Evolutionary conservation across 2,113 vertebrate genomes (phyloP), one percentile per base, ranked within the genome.

Genomic region (Monopterus albus): DNA sequence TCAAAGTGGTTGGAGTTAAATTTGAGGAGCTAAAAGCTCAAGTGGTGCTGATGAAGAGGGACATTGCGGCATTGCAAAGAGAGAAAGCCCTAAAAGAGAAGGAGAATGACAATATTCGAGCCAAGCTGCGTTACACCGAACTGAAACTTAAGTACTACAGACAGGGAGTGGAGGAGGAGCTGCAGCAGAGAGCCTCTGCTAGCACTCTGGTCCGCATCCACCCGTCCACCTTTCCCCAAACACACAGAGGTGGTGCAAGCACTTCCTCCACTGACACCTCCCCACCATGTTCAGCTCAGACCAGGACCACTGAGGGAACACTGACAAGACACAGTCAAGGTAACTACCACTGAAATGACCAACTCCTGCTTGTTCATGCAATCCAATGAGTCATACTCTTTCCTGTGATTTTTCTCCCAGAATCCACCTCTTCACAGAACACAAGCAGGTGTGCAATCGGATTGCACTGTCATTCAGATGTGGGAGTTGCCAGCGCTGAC

Each of bases 1-100:
- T 93, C 12, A 91, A 88, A 38, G 91, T 94, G 40, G 91, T 94
- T 0, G 91, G 92, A 14, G 84, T 91, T 2, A 93, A 92, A 25
- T 93, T 94, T n/a, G 93, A 93, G 82, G 92, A 94, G 56, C 78
- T 94, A 61, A 92, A 91, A 38, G 68, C 78, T 12, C 91, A 94
- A 17, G 81, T 94, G 69, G 82, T 81, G 1, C 47, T 78, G 29
- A 87, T 88, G 85, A 89, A 87, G 81, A 64, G 63, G 14, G 89
- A 90, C 31, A 7, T 87, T 2, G 2, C 23, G 3, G 21, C 49
- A 23, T 49, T 93, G 63, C 88, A 89, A 28, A 79, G 86, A 33
- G 93, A 94, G 39, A 92, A 93, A 58, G 75, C 72, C 3, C 80
- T 79, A 2, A 92, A 90, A 15, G 93, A 93, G 18, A 93, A 92